A percentile compares a stretch with the other conserved stretches of the same genome.
These are phyloP conservation scores for Dendronephthya gigantea DNA, from an alignment of 64 coral and sea anemone genomes.

Conservation along the genomic window DNA sequence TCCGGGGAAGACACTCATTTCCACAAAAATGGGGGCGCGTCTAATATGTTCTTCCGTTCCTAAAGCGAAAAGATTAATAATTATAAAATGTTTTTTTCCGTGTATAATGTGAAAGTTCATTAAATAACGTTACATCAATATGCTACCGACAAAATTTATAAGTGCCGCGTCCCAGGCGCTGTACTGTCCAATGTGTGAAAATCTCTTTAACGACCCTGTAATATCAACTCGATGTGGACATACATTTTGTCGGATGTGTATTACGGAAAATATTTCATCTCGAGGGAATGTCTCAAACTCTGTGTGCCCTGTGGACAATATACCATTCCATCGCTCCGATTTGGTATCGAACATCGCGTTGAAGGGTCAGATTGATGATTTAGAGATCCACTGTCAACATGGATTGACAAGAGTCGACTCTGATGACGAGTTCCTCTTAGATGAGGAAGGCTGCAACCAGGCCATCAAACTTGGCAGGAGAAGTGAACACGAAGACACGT, in stretches of 20 bases:
- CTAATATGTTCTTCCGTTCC: background rate
- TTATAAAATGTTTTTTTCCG: background rate
- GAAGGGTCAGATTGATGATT: conserved; percentile 76
- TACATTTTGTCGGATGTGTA: conserved; percentile 84
- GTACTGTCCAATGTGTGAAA: conserved; percentile 71
- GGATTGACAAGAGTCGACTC: conserved; percentile 71
- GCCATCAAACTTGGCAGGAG: conserved; percentile 56
- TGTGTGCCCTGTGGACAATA: conserved; percentile 75
- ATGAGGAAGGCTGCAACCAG: conserved; percentile 64
- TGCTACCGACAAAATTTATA: conserved; percentile 88
- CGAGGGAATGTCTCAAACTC: conserved; percentile 29
- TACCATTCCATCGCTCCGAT: conserved; percentile 40
- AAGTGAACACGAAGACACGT: conserved; percentile 61
- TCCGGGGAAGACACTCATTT: background rate
- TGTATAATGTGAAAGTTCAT: background rate
- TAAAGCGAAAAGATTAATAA: background rate
- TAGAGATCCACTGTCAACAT: conserved; percentile 84
- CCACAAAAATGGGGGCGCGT: background rate
- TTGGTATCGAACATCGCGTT: conserved; percentile 84
- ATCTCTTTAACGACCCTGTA: conserved; percentile 66
- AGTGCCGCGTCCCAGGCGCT: conserved; percentile 63
- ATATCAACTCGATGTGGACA: conserved; percentile 96
- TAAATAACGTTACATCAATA: background rate
- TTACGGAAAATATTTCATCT: conserved; percentile 36
- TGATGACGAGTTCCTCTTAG: conserved; percentile 79